Conservation (phyloP, 2,113 vertebrate species). For the Hippocampus guttulatus region DNA sequence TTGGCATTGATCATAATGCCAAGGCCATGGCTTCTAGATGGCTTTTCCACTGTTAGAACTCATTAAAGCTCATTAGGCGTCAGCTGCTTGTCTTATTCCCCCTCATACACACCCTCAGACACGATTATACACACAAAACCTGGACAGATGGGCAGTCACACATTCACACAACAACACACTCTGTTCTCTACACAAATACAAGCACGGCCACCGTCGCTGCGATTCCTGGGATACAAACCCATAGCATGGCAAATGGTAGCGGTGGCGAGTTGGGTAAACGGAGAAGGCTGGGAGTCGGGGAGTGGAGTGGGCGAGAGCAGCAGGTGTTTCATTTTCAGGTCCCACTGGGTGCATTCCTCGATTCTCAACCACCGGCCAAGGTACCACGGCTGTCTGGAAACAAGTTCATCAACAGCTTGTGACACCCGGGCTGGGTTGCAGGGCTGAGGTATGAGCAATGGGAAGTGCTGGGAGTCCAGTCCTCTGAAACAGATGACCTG, state of each 20-base stretch:
- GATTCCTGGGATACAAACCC: slow-evolving; percentile 26
- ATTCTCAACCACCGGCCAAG: slow-evolving; percentile 48
- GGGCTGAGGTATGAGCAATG: slow-evolving; percentile 9
- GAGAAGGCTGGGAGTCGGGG: slow-evolving; percentile 68
- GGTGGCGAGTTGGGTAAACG: slow-evolving; percentile 70
- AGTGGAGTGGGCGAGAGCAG: slow-evolving; percentile 56
- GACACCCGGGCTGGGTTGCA: slow-evolving; percentile 22
- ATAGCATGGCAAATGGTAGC: slow-evolving; percentile 52
- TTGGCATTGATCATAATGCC: slow-evolving; percentile 65
- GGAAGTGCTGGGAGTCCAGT: slow-evolving; percentile 10
- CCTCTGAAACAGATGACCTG: neutral
- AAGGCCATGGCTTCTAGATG: slow-evolving; percentile 70
- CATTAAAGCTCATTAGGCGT: slow-evolving; percentile 76
- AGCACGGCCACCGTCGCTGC: slow-evolving; percentile 18
- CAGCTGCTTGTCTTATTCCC: slow-evolving; percentile 69
- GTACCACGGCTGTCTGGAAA: slow-evolving; percentile 63
- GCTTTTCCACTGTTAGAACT: slow-evolving; percentile 74
- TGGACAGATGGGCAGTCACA: slow-evolving; percentile 46
- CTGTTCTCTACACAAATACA: slow-evolving; percentile 46
- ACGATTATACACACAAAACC: slow-evolving; percentile 32
- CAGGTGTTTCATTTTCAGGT: slow-evolving; percentile 70
- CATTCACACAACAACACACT: slow-evolving; percentile 37
- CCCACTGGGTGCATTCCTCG: slow-evolving; percentile 63
- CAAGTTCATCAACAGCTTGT: slow-evolving; percentile 63
- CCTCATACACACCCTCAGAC: slow-evolving; percentile 47